phyloP scores from a whole-genome alignment of 2,113 vertebrate species.

The Pollimyrus isidori region DNA sequence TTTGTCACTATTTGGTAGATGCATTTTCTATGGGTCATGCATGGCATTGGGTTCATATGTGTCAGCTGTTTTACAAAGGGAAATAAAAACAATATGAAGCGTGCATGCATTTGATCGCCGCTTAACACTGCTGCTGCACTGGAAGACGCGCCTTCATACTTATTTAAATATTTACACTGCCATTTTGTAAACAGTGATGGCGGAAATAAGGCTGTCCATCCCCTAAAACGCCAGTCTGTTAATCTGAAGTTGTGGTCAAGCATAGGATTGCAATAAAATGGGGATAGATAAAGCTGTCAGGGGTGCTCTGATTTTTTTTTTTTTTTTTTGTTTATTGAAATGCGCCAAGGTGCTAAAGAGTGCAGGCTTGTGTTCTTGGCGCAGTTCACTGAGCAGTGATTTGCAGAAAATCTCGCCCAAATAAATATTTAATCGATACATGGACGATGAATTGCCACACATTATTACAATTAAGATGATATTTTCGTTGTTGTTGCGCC shows the following conservation, averaged over 20 bases:
- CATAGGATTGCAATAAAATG: background rate
- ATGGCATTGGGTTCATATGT: background rate
- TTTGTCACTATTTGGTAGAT: background rate
- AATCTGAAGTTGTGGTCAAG: background rate
- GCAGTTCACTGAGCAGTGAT: background rate
- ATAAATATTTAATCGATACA: background rate
- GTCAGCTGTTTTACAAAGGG: background rate
- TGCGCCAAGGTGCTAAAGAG: background rate
- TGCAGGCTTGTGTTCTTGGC: background rate
- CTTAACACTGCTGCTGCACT: background rate
- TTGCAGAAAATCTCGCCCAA: background rate
- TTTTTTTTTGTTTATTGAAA: background rate
- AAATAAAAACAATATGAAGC: background rate
- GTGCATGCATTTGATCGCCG: background rate
- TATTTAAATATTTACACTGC: conserved; percentile 6
- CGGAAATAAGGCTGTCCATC: background rate
- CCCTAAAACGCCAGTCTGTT: background rate
- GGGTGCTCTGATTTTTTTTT: background rate
- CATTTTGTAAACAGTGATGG: conserved; percentile 1
- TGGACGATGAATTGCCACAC: background rate
- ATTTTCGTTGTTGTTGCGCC: background rate
- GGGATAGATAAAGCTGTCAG: background rate
- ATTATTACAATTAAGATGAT: background rate
- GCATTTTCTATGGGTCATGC: background rate
- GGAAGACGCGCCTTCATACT: background rate